Evolutionary conservation across 2,888 invertebrate species (phyloP).

Genomic region (Diplolepis rosae): DNA sequence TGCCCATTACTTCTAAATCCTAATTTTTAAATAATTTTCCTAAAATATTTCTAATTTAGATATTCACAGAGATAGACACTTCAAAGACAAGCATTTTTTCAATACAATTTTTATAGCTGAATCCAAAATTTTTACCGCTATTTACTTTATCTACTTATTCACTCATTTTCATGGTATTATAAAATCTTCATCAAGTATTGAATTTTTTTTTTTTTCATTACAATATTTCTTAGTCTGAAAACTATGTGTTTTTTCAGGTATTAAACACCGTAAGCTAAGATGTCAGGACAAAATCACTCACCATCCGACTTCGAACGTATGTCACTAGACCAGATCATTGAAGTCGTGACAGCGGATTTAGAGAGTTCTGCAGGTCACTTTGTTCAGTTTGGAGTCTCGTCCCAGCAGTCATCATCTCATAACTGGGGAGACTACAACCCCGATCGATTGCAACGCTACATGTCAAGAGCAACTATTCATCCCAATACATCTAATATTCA

Average conservation of each 20-base stretch:
- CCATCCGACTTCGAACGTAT: conserved; percentile 64
- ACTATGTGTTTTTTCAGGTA: not conserved
- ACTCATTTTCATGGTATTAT: too few relatives aligned
- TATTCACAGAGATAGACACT: too few relatives aligned
- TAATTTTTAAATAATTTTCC: too few relatives aligned
- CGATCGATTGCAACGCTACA: conserved; percentile 60
- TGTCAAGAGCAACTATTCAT: conserved; percentile 52
- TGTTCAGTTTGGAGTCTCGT: conserved; percentile 75
- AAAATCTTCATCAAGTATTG: too few relatives aligned
- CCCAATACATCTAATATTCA: conserved; percentile 47
- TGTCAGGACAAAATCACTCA: conserved; percentile 61
- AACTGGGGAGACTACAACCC: conserved; percentile 67
- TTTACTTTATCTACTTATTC: too few relatives aligned
- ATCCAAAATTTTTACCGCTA: too few relatives aligned
- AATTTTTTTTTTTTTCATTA: not conserved
- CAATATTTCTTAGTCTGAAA: not conserved
- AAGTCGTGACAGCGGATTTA: conserved; percentile 78
- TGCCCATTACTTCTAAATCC: too few relatives aligned
- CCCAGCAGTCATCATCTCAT: conserved; percentile 64
- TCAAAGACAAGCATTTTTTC: too few relatives aligned
- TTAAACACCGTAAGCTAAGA: conserved; percentile 38
- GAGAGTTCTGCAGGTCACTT: conserved; percentile 77
- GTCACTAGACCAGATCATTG: conserved; percentile 77
- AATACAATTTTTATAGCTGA: too few relatives aligned
- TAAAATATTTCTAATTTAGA: too few relatives aligned